Conservation (phyloP, 2,888 invertebrate genomes). For the Megamerina dolium region DNA sequence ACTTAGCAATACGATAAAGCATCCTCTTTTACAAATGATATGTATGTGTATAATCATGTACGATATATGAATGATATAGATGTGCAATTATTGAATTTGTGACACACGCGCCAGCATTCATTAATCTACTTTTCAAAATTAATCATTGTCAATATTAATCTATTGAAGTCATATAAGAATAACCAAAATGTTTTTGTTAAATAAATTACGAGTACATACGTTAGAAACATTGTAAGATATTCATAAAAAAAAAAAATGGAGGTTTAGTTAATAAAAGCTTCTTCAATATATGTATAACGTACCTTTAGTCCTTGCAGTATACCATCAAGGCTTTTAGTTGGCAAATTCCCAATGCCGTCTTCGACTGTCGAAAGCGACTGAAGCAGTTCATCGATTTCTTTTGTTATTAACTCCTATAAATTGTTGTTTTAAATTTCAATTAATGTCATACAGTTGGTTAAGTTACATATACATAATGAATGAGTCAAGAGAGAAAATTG, state of each 20-base stretch:
- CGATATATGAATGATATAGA: slow-evolving; percentile 40
- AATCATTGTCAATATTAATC: no score
- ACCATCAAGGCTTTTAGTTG: slow-evolving; percentile 63
- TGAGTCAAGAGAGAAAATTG: no score
- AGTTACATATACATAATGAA: slow-evolving; percentile 5
- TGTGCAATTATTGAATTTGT: slow-evolving; percentile 30
- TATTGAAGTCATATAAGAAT: no score
- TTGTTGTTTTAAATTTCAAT: no score
- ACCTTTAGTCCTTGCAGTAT: slow-evolving; percentile 70
- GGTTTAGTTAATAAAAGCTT: neutral
- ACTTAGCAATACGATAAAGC: no score
- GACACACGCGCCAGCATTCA: slow-evolving; percentile 39
- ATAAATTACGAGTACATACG: neutral
- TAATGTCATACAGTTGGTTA: slow-evolving; percentile 5
- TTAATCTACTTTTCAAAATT: slow-evolving; percentile 29
- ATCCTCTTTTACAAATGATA: no score
- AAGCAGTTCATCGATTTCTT: slow-evolving; percentile 66
- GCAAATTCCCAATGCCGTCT: slow-evolving; percentile 61
- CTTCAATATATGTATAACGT: slow-evolving; percentile 42
- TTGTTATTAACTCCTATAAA: slow-evolving; percentile 56
- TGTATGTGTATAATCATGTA: no score
- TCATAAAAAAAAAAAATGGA: neutral
- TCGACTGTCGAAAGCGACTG: slow-evolving; percentile 63
- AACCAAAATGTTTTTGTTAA: no score
- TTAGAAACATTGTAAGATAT: no score